Percentiles rank a stretch among this genome's conserved stretches.
Conservation (phyloP, 2,797 vertebrate species). For the Pelodytes ibericus region DNA sequence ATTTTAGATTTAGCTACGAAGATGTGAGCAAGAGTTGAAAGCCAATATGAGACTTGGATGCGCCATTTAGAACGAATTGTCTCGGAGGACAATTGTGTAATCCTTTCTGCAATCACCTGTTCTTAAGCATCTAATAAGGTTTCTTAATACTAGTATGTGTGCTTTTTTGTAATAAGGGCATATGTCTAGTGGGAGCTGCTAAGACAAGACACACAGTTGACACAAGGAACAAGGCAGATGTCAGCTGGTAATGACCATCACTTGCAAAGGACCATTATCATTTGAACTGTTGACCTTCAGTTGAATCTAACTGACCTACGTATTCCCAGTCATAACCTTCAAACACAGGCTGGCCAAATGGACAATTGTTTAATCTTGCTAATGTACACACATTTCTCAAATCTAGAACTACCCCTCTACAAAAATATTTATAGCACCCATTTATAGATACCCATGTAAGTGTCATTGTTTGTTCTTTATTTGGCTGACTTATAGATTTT, state of each 20-base stretch:
- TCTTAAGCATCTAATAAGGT: slow-evolving; percentile 42
- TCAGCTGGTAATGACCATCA: slow-evolving; percentile 62
- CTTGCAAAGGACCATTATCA: slow-evolving; percentile 60
- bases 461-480: neutral
- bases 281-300: slow-evolving; percentile 67
- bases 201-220: slow-evolving; percentile 61
- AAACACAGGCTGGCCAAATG: slow-evolving; percentile 43
- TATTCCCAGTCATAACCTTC: slow-evolving; percentile 38
- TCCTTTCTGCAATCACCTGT: slow-evolving; percentile 22
- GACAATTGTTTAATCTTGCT: slow-evolving; percentile 18
- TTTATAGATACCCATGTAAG: neutral
- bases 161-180: slow-evolving; percentile 50
- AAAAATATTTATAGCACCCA: neutral
- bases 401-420: neutral
- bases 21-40: too few species aligned
- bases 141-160: slow-evolving; percentile 50
- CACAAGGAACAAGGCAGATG: slow-evolving; percentile 59
- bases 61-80: too few species aligned
- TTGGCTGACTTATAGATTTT: slow-evolving; percentile 3
- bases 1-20: too few species aligned
- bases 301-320: slow-evolving; percentile 56
- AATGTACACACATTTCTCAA: neutral
- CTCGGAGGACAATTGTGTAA: neutral
- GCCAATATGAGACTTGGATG: too few species aligned
- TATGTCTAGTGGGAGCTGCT: slow-evolving; percentile 51